Percentiles rank a stretch among this genome's conserved stretches.
These are phyloP conservation scores for Trididemnum miniatum DNA, from an alignment of 23 tunicate species.

Conservation along the genomic window DNA sequence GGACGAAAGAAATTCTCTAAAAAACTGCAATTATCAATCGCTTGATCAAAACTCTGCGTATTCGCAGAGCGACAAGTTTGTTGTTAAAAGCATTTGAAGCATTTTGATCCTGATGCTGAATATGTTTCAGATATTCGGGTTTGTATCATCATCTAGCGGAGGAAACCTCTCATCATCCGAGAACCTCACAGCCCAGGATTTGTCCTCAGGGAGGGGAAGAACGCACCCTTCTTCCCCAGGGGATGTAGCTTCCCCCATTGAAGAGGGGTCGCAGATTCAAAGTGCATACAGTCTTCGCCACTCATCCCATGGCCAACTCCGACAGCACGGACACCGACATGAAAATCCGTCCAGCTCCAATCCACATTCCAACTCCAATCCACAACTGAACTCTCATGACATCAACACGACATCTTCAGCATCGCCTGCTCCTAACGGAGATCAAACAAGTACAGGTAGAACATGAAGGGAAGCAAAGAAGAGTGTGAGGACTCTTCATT, in stretches of 20 bases:
- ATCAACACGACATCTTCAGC: constrained; percentile 1
- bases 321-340: not conserved
- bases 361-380: not conserved
- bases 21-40: no score
- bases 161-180: not conserved
- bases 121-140: constrained; percentile 6
- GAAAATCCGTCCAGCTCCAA: not conserved
- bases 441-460: constrained; percentile 17
- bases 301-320: not conserved
- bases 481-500: not conserved
- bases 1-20: no score
- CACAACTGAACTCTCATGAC: no score
- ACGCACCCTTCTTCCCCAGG: constrained; percentile 29
- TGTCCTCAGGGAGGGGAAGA: constrained; percentile 15
- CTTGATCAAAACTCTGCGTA: not conserved
- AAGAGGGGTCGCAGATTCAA: constrained; percentile 19
- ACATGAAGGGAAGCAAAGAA: not conserved
- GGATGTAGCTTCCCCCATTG: constrained; percentile 31
- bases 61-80: not conserved
- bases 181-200: not conserved
- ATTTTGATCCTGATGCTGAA: no score
- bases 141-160: not conserved
- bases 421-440: constrained; percentile 25
- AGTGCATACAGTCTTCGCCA: constrained; percentile 5
- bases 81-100: not conserved